These are phyloP conservation scores for Meles meles DNA, from an alignment of 2,113 vertebrate species.

Conservation along the genomic window DNA sequence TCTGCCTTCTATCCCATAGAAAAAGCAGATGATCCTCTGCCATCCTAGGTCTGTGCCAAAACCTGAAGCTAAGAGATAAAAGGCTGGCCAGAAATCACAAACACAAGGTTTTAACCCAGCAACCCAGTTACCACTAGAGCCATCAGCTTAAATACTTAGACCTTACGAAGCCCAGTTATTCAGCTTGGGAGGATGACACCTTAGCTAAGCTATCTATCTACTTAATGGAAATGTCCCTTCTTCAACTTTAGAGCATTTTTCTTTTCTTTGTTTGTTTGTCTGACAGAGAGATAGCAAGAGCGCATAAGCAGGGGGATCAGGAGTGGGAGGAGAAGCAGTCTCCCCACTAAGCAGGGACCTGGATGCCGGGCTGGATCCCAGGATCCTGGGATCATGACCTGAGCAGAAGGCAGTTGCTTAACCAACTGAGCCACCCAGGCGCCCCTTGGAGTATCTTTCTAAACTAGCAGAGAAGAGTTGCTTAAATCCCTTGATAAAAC, in stretches of 20 bases:
- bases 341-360: no score
- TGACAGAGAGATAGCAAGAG: no score
- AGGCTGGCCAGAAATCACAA: constrained; percentile 31
- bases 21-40: constrained; percentile 36
- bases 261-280: not conserved
- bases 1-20: not conserved
- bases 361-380: no score
- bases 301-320: no score
- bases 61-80: constrained; percentile 61
- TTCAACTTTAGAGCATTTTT: not conserved
- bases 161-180: not conserved
- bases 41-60: constrained; percentile 32
- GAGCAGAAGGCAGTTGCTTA: no score
- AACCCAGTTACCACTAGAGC: not conserved
- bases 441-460: not conserved
- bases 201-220: not conserved
- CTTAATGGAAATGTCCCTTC: not conserved
- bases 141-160: constrained; percentile 1
- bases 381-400: no score
- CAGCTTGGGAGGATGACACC: not conserved
- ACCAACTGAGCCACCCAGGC: no score
- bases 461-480: not conserved
- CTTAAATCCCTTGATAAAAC: not conserved
- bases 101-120: not conserved
- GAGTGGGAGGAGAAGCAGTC: no score